phyloP scores from a whole-genome alignment of 1,140 invertebrate species.

The Drosophila kanapiae region DNA sequence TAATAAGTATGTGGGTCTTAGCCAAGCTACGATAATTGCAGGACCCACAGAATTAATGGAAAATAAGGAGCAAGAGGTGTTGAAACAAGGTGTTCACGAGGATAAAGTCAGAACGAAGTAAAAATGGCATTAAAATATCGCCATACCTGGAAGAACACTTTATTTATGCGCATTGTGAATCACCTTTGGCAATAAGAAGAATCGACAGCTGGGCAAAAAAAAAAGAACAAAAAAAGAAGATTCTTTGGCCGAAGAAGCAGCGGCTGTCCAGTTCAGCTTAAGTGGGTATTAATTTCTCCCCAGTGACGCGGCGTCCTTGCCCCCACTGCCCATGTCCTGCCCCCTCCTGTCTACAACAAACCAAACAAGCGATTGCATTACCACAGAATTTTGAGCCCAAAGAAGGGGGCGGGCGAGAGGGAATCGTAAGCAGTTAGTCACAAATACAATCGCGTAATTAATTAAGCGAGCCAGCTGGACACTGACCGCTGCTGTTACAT shows the following conservation, averaged over 20 bases:
- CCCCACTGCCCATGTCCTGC: constrained; percentile 3
- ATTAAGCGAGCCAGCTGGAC: constrained; percentile 81
- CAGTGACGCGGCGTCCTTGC: constrained; percentile 48
- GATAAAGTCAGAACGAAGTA: constrained; percentile 3
- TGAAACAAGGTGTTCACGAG: not conserved
- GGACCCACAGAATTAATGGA: constrained; percentile 7
- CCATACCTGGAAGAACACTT: constrained; percentile 28
- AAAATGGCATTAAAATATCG: constrained; percentile 5
- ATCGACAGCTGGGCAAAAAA: constrained; percentile 11
- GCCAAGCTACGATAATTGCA: constrained; percentile 64
- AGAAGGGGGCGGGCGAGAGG: not conserved
- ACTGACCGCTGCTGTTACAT: constrained; percentile 39
- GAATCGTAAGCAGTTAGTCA: constrained; percentile 67
- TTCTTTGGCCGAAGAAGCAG: constrained; percentile 5
- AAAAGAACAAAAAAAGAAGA: not conserved
- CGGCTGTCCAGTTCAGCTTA: constrained; percentile 79
- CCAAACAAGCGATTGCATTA: constrained; percentile 62
- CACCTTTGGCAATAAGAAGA: constrained; percentile 52
- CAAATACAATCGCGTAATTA: constrained; percentile 83
- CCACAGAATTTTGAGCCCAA: constrained; percentile 62
- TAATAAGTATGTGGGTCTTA: constrained; percentile 18
- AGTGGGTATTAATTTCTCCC: constrained; percentile 83
- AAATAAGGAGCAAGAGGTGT: not conserved
- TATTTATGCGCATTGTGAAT: constrained; percentile 73
- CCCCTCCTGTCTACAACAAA: not conserved